Base-by-base conservation (phyloP, 2,113 vertebrate genomes). In the Alces alces region DNA sequence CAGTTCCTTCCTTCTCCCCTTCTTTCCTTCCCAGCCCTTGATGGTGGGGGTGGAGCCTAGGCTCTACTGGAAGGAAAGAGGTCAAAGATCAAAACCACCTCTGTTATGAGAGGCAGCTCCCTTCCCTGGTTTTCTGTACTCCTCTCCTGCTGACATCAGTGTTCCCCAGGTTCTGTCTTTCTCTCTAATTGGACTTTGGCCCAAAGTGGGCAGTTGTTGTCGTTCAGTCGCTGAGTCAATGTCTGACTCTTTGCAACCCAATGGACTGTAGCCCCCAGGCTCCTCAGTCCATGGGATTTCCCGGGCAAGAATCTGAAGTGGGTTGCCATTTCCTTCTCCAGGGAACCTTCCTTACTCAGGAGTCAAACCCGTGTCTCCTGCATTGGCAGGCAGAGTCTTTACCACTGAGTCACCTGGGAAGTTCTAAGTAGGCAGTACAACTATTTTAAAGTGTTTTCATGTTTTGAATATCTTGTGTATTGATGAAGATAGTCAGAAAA, bases 111-210 rank as follows among this genome's bases (percentile, higher is more conserved):
- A 54, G 54, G 3, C 60, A 27, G 3, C 54, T 28, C 7, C 25
- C 25, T 47, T 55, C 70, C 7, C 45, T 43, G n/a, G 12, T 76
- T 78, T 66, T 50, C 82, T 45, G 5, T 89, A 0, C 21, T 45
- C 30, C 6, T 58, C 2, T 19, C 55, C 23, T 7, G 1, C 5
- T 16, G 27, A 54, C 57, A 15, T 30, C 36, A 6, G 1, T 6
- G 7, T 25, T 39, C 45, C 55, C 39, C 16, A 28, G 8, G 36
- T 58, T 78, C 60, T 64, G 2, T 70, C 57, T 93, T 88, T 88
- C 11, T 39, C 60, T 79, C 43, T 60, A 30, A 54, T 78, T 58
- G 73, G 45, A 60, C 47, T 61, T 73, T 16, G 30, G 60, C n/a
- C 57, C 64, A 85, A 36, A 92, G 92, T 21, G 17, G 64, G n/a